Evolutionary conservation across 2,797 vertebrate genomes (phyloP).

Genomic region (Leptodactylus fallax): DNA sequence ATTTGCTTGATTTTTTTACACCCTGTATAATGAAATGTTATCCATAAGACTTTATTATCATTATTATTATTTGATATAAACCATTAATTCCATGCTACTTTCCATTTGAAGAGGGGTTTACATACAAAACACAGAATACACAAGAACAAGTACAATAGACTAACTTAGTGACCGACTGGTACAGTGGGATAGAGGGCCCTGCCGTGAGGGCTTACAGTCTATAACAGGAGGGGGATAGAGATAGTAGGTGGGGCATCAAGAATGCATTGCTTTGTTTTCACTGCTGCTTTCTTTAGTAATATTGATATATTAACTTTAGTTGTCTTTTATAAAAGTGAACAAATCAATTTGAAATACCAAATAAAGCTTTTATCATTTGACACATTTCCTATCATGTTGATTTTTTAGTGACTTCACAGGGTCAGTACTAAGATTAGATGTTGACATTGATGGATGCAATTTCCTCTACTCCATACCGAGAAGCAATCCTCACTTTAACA

Average conservation of each 20-base stretch:
- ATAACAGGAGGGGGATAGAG: too few relatives aligned
- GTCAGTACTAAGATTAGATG: constrained; percentile 91
- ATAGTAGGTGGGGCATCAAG: background rate
- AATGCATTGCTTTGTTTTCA: background rate
- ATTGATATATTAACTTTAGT: background rate
- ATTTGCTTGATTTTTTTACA: background rate
- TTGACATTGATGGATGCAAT: constrained; percentile 88
- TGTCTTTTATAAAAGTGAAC: background rate
- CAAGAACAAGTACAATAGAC: too few relatives aligned
- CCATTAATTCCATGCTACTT: too few relatives aligned
- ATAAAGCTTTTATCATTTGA: background rate
- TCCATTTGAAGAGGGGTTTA: too few relatives aligned
- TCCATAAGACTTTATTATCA: background rate
- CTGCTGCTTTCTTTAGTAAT: background rate
- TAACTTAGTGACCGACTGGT: too few relatives aligned
- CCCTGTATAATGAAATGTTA: background rate
- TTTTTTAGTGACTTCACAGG: constrained; percentile 93
- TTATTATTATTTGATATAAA: too few relatives aligned
- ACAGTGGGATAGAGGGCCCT: too few relatives aligned
- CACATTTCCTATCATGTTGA: background rate
- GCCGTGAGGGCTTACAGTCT: too few relatives aligned
- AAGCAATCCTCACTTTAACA: constrained; percentile 97
- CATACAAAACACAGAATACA: too few relatives aligned
- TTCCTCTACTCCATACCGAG: constrained; percentile 90
- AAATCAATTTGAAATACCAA: background rate